Evolutionary conservation across 2,888 invertebrate genomes (phyloP), one percentile per base, ranked within the genome.

Genomic region (Phortica okadai): DNA sequence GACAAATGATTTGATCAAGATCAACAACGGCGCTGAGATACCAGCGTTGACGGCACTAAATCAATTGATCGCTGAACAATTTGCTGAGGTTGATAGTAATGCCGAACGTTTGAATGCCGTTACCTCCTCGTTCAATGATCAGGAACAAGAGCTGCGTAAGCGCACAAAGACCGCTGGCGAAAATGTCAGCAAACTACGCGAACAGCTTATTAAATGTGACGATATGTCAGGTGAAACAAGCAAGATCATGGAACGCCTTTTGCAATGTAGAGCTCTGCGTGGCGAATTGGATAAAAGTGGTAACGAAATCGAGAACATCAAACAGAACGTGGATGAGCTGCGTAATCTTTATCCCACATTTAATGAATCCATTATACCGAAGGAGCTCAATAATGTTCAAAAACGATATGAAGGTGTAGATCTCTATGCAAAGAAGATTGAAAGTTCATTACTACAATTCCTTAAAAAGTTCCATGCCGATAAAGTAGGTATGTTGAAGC

Each of bases 401-500:
- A 96, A 96, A 84, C 94, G 97, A 78, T 95, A 95, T 85, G 96
- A 97, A 86, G 95, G 94, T 74, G 95, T 97, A 0, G 92, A 95
- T 16, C 92, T 93, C 10, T 96, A 98, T 88, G 95, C 95, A 0
- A 95, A 95, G 81, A 97, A 98, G 92, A 95, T 96, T 16, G 95
- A 96, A 90, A 94, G 94, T 6, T 95, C 96, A 0, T 90, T 98
- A 44, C 92, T 96, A 6, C 94, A 95, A 56, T 96, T 97, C 91
- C 92, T 98, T 74, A 96, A 97, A 88, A 98, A 98, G 90, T 94
- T 96, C 82, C 97, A 97, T 85, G 95, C 95, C 69, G 97, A 97
- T 82, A 97, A 97, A 88, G 94, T 96, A 76, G 94, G 94, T 69
- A 95, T 95, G 89, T 93, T 97, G 56, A 95, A 96, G 84, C 94